Percentiles rank a stretch among this genome's conserved stretches.
Evolutionary conservation across 2,888 invertebrate genomes (phyloP).

Genomic region (Drosophila falleni): DNA sequence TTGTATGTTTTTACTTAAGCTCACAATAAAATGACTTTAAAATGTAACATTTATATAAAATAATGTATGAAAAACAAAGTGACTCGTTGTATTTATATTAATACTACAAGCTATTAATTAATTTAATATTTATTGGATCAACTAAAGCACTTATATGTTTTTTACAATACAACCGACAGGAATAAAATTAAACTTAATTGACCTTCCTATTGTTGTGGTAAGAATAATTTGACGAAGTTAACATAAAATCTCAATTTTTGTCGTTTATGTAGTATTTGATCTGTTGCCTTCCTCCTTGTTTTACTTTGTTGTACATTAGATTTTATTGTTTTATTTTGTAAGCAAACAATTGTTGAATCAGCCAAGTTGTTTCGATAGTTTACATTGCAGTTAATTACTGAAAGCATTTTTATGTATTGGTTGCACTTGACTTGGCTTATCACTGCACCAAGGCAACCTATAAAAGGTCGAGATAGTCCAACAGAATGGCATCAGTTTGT

Average conservation of each 20-base stretch:
- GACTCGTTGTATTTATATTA: too few species aligned
- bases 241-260: neutral
- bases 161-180: neutral
- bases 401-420: slow-evolving; percentile 68
- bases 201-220: neutral
- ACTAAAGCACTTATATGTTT: neutral
- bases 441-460: slow-evolving; percentile 41
- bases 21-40: too few species aligned
- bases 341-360: slow-evolving; percentile 4
- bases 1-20: too few species aligned
- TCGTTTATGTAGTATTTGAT: slow-evolving; percentile 1
- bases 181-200: neutral
- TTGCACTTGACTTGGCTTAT: slow-evolving; percentile 39
- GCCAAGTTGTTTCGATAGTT: slow-evolving; percentile 41
- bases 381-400: slow-evolving; percentile 52
- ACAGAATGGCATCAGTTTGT: slow-evolving; percentile 34
- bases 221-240: slow-evolving; percentile 1
- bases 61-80: neutral
- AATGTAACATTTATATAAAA: neutral
- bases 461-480: slow-evolving; percentile 41
- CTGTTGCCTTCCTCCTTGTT: slow-evolving; percentile 7
- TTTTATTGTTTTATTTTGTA: neutral
- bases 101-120: neutral
- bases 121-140: neutral
- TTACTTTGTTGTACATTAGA: neutral